A percentile compares a stretch with the other conserved stretches of the same genome.
Evolutionary conservation across 2,113 vertebrate genomes (phyloP).

Genomic region (Amphiprion percula): DNA sequence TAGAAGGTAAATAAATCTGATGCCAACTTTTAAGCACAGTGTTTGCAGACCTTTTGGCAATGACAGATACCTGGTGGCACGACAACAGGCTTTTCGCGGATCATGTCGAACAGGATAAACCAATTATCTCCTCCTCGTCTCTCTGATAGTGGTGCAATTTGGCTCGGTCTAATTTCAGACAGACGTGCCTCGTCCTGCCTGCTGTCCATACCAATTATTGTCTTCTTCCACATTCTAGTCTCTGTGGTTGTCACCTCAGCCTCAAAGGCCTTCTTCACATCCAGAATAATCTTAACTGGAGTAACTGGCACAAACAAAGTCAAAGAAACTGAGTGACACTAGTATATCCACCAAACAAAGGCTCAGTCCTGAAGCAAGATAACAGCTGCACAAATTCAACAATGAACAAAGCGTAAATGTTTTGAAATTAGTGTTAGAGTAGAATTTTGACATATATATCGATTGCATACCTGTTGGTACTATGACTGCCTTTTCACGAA

Average conservation of each 20-base stretch:
- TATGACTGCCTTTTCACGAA: conserved; percentile 24
- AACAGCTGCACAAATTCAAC: too few relatives aligned
- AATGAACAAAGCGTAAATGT: background rate
- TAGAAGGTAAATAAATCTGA: background rate
- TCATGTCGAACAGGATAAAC: conserved; percentile 55
- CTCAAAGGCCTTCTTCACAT: conserved; percentile 38
- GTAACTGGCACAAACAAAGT: conserved; percentile 52
- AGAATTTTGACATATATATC: background rate
- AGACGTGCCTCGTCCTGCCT: conserved; percentile 44
- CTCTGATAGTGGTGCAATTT: conserved; percentile 15
- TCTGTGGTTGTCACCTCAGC: conserved; percentile 51
- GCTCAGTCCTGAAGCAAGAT: too few relatives aligned
- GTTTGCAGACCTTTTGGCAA: background rate
- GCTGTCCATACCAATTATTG: conserved; percentile 58
- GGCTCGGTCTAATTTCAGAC: conserved; percentile 47
- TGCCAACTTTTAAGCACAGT: background rate
- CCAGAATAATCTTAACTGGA: conserved; percentile 41
- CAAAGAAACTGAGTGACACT: conserved; percentile 16
- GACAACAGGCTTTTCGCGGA: conserved; percentile 40
- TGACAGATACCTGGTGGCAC: conserved; percentile 62
- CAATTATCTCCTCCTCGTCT: conserved; percentile 65
- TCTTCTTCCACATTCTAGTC: conserved; percentile 52
- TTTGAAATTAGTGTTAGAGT: background rate
- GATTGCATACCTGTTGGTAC: conserved; percentile 63
- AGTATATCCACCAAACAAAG: background rate